phyloP scores from a whole-genome alignment of 1,140 invertebrate species.

The Antheraea mylitta region DNA sequence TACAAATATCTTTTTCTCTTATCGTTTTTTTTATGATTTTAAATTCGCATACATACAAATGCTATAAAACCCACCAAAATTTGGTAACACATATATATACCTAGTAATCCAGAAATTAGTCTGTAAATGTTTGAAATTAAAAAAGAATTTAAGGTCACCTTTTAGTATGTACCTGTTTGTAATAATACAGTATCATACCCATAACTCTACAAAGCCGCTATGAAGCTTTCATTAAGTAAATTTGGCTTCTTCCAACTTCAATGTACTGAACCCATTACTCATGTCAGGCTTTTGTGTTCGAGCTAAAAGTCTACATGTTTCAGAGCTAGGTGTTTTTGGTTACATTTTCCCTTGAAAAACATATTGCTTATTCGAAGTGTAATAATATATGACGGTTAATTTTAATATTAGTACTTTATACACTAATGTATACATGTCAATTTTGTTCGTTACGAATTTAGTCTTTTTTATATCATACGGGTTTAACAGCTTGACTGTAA shows the following conservation, averaged over 20 bases:
- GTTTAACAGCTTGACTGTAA: too few species aligned
- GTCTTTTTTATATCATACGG: too few species aligned
- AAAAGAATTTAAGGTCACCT: not conserved
- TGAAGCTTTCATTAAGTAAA: not conserved
- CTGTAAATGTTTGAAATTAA: too few species aligned
- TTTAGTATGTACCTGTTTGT: not conserved
- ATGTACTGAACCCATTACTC: slow-evolving; percentile 12
- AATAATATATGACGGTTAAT: too few species aligned
- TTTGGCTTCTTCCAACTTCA: not conserved
- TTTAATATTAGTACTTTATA: not conserved
- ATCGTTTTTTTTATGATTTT: too few species aligned
- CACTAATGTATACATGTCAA: too few species aligned
- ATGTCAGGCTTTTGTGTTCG: slow-evolving; percentile 4
- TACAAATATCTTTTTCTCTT: too few species aligned
- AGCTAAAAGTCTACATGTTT: not conserved
- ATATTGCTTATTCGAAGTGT: not conserved
- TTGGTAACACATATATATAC: too few species aligned
- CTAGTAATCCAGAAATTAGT: too few species aligned
- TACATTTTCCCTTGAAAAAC: not conserved
- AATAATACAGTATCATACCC: not conserved
- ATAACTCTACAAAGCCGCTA: not conserved
- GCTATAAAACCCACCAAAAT: too few species aligned
- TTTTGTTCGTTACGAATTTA: too few species aligned
- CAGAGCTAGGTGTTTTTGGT: not conserved
- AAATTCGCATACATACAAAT: too few species aligned